Evolutionary conservation across 2,113 vertebrate species (phyloP), one percentile per base, ranked within the genome.

Genomic region (Caranx ignobilis): DNA sequence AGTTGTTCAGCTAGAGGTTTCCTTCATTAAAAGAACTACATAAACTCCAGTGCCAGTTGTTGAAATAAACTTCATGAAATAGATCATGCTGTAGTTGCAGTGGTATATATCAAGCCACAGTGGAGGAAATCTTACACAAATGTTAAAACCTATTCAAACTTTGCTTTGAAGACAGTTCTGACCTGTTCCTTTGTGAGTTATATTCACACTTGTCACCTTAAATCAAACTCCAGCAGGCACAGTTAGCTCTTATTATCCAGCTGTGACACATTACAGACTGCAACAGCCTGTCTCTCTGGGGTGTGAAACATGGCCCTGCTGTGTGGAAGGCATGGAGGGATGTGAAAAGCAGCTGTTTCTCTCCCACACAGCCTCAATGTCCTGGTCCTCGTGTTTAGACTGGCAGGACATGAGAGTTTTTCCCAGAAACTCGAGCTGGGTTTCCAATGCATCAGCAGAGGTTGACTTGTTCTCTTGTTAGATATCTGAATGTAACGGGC

Each of bases 271-370:
- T 73, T 9, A 52, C 3, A 6, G 62, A 21, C 31, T 13, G 43
- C 50, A 43, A 59, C 82, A 75, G 60, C 50, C 37, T 47, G 0
- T 70, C 71, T 81, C 81, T 73, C 41, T 56, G 75, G 82, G 59
- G 71, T 78, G 81, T 78, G 75, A 89, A 88, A 84, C 85, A 70
- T 63, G 83, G 69, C 72, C 82, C 65, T 11, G 75, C 70, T 86
- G 73, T 57, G 71, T 59, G 50, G 81, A 74, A 47, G 81, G 73
- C 67, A 61, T 39, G 76, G 48, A 67, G 59, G 62, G 74, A 88
- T 92, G 87, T 82, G 78, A 79, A 91, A 88, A 90, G 70, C 93
- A 94, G 93, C 92, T 93, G 92, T 76, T 93, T 21, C 78, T 88
- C 89, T 87, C 88, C 90, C 87, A 88, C 88, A 56, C 82, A 69